Percentiles rank a stretch among this genome's conserved stretches.
Conservation (phyloP, 2,888 invertebrate species). For the Byasa hedistus region DNA sequence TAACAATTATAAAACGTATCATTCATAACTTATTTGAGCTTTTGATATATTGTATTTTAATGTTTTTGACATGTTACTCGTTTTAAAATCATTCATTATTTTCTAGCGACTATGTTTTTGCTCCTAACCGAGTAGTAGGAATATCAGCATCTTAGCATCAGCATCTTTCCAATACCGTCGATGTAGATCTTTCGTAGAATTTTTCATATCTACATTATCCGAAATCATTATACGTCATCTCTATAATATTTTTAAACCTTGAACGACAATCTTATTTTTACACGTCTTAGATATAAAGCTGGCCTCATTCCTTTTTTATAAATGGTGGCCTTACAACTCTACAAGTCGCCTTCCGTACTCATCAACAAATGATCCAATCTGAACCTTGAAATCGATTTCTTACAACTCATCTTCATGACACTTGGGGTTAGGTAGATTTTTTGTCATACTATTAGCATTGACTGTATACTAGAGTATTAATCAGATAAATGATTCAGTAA, state of each 20-base stretch:
- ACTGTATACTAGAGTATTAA: not conserved
- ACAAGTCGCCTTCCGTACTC: conserved; percentile 16
- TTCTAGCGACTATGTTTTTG: no score
- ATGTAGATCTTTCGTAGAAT: no score
- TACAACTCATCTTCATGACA: conserved; percentile 43
- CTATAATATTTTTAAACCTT: not conserved
- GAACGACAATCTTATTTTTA: conserved; percentile 1
- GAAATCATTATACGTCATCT: not conserved
- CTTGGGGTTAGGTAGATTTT: conserved; percentile 19
- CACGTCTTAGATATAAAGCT: conserved; percentile 2
- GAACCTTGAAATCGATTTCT: conserved; percentile 50
- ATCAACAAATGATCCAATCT: conserved; percentile 28
- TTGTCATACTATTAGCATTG: conserved; percentile 1
- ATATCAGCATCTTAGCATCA: no score
- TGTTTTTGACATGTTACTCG: no score
- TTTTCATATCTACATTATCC: not conserved
- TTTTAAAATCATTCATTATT: no score
- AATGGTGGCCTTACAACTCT: not conserved
- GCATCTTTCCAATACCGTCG: no score
- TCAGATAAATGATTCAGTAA: no score
- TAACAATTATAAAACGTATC: no score
- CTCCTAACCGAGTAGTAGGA: no score
- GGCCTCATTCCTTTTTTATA: conserved; percentile 8
- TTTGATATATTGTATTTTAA: no score
- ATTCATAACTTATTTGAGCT: no score